A percentile compares a stretch with the other conserved stretches of the same genome.
These are phyloP conservation scores for Thymallus thymallus DNA, from an alignment of 2,113 vertebrate genomes.

Conservation along the genomic window DNA sequence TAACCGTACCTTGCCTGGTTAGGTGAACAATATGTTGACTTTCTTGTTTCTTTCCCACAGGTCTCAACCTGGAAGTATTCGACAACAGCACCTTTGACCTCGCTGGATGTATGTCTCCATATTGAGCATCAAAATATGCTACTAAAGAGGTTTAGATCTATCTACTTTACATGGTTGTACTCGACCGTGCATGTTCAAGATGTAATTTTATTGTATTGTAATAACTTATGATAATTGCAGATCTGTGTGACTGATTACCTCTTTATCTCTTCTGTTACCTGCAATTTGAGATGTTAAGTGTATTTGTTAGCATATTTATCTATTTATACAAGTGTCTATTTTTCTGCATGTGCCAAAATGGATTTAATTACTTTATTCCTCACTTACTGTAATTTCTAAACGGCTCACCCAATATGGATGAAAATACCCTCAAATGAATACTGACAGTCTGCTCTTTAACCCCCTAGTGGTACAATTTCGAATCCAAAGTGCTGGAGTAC, in stretches of 20 bases:
- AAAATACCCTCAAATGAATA: too few relatives aligned
- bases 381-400: neutral
- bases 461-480: too few relatives aligned
- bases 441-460: too few relatives aligned
- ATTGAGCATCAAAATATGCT: slow-evolving; percentile 13
- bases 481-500: too few relatives aligned
- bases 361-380: neutral
- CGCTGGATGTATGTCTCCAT: neutral
- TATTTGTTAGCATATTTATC: neutral
- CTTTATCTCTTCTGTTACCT: neutral
- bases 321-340: neutral
- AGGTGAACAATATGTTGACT: neutral
- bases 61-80: slow-evolving; percentile 58
- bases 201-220: neutral
- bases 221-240: neutral
- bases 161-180: neutral
- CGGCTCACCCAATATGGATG: too few relatives aligned
- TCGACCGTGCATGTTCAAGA: neutral
- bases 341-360: neutral
- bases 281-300: neutral
- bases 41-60: slow-evolving; percentile 47
- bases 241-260: neutral
- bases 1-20: too few relatives aligned
- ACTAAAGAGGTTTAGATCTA: neutral
- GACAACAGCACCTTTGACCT: slow-evolving; percentile 38